Conservation (phyloP, 2,113 vertebrate genomes). For the Perca flavescens region DNA sequence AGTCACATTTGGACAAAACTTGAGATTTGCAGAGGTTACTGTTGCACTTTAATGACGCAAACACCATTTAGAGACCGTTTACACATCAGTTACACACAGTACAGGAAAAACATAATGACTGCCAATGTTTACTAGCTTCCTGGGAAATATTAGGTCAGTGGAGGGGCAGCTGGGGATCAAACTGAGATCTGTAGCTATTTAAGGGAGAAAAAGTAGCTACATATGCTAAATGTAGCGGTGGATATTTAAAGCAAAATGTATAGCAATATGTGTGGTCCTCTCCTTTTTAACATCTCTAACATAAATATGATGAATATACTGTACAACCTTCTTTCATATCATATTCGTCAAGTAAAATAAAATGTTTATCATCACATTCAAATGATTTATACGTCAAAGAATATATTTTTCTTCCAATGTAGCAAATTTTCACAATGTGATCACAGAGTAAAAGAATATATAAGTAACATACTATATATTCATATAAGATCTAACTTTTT, state of each 20-base stretch:
- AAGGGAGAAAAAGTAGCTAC: conserved; percentile 7
- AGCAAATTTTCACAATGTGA: conserved; percentile 55
- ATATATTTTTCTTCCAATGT: conserved; percentile 63
- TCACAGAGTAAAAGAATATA: conserved; percentile 75
- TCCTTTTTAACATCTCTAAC: conserved; percentile 63
- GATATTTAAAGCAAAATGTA: conserved; percentile 60
- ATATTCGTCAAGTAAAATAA: conserved; percentile 73
- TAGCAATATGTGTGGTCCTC: conserved; percentile 75
- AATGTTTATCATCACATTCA: conserved; percentile 58
- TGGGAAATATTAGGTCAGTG: conserved; percentile 5
- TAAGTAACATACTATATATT: conserved; percentile 68
- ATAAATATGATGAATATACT: conserved; percentile 80
- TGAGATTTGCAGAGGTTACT: conserved; percentile 11
- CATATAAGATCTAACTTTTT: conserved; percentile 54
- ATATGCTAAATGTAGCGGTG: conserved; percentile 28
- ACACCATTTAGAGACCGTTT: background rate
- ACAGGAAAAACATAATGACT: conserved; percentile 6
- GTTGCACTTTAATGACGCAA: conserved; percentile 4
- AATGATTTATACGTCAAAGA: conserved; percentile 72
- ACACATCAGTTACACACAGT: background rate
- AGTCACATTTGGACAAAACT: conserved; percentile 7
- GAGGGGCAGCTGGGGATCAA: background rate
- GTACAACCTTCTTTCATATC: conserved; percentile 72
- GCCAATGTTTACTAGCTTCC: background rate
- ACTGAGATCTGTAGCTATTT: background rate